phyloP scores from a whole-genome alignment of 2,113 vertebrate species.

The Notechis scutatus region DNA sequence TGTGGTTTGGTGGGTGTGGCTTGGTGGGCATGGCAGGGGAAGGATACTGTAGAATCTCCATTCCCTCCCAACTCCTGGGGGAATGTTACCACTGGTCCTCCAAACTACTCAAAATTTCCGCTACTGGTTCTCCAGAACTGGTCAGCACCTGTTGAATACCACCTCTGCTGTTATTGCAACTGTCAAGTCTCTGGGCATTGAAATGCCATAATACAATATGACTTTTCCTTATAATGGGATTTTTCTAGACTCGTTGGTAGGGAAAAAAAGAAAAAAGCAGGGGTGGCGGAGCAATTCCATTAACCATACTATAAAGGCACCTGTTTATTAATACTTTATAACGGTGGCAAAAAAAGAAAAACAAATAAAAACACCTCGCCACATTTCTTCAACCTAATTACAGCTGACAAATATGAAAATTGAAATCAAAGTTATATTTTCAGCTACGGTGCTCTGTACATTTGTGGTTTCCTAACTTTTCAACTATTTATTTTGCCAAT shows the following conservation, averaged over 20 bases:
- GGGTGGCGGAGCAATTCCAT: constrained; percentile 61
- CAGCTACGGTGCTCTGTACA: constrained; percentile 65
- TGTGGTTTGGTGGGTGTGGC: no score
- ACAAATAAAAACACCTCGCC: not conserved
- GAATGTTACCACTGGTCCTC: no score
- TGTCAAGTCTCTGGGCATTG: constrained; percentile 36
- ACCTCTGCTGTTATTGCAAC: not conserved
- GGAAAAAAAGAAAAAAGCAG: not conserved
- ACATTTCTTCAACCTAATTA: constrained; percentile 78
- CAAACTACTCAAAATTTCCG: no score
- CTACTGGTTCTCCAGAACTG: no score
- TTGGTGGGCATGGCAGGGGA: no score
- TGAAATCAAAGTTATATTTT: constrained; percentile 81
- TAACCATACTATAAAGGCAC: constrained; percentile 73
- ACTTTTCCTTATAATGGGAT: constrained; percentile 74
- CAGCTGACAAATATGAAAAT: constrained; percentile 84
- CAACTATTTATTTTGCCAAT: constrained; percentile 55
- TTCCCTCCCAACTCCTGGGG: no score
- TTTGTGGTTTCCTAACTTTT: constrained; percentile 50
- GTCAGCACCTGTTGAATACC: no score
- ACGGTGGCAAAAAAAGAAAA: constrained; percentile 67
- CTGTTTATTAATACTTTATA: constrained; percentile 79
- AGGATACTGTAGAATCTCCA: no score
- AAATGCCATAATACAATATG: constrained; percentile 60
- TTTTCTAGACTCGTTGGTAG: constrained; percentile 72